Conservation (phyloP, 1,140 invertebrate genomes). For the Heliothis virescens region DNA sequence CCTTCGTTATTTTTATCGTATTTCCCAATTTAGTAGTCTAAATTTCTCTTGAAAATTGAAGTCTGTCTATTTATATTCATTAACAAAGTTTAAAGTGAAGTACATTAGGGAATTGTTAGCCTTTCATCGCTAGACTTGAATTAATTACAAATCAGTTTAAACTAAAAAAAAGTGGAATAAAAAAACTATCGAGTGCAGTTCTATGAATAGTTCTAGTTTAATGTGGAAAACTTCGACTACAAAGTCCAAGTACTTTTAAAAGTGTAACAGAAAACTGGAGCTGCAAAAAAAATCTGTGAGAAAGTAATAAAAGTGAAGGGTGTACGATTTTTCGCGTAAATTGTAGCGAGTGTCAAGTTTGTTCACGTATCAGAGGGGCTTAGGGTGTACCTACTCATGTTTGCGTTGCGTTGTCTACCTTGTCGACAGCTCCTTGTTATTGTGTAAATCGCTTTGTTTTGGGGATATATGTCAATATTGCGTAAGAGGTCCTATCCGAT, state of each 20-base stretch:
- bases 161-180: neutral
- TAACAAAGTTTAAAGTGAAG: conserved; percentile 25
- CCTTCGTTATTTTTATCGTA: conserved; percentile 39
- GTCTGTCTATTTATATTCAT: conserved; percentile 35
- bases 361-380: conserved; percentile 18
- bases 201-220: conserved; percentile 32
- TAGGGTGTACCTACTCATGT: conserved; percentile 14
- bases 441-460: conserved; percentile 19
- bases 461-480: neutral
- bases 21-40: conserved; percentile 34
- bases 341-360: conserved; percentile 35
- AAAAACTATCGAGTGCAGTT: conserved; percentile 24
- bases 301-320: conserved; percentile 31
- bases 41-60: conserved; percentile 34
- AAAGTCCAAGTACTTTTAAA: conserved; percentile 13
- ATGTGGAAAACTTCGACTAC: conserved; percentile 3
- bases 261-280: conserved; percentile 20
- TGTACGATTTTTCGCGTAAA: conserved; percentile 6
- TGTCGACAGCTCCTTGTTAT: neutral
- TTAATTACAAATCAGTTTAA: conserved; percentile 26
- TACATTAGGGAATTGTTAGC: conserved; percentile 15
- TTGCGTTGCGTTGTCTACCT: conserved; percentile 8
- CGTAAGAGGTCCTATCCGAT: neutral
- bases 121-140: conserved; percentile 15
- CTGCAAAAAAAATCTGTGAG: neutral